phyloP scores from a whole-genome alignment of 2,113 vertebrate genomes.

The Nothoprocta pentlandii region DNA sequence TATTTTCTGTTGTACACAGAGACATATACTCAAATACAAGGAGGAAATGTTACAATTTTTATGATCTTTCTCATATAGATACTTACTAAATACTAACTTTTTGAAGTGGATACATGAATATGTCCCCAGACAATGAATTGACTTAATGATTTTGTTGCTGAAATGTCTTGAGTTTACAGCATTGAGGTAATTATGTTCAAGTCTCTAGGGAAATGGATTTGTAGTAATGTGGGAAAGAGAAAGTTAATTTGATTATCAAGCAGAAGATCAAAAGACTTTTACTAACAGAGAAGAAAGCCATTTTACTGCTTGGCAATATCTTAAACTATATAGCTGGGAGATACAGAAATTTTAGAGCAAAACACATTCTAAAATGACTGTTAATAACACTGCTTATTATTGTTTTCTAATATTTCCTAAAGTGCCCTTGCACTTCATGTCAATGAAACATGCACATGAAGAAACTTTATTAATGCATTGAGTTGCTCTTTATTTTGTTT shows the following conservation, averaged over 20 bases:
- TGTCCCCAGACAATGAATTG: not conserved
- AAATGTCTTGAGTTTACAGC: not conserved
- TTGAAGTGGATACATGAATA: not conserved
- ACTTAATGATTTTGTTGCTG: not conserved
- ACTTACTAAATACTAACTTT: not conserved
- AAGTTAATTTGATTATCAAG: constrained; percentile 29
- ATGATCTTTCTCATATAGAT: not conserved
- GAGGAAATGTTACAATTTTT: not conserved
- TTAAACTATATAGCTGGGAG: not conserved
- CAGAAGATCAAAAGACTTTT: constrained; percentile 3
- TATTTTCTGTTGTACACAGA: not conserved
- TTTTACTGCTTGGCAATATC: not conserved
- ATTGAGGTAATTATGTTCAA: not conserved
- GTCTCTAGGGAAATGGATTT: constrained; percentile 36
- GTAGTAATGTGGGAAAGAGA: constrained; percentile 9
- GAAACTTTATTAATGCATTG: not conserved
- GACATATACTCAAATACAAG: not conserved
- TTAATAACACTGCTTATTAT: not conserved
- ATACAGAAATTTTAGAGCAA: not conserved
- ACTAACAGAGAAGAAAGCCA: not conserved
- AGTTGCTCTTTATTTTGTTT: not conserved
- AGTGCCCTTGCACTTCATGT: not conserved
- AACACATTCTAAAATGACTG: not conserved
- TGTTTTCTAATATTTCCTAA: not conserved
- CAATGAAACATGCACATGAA: not conserved